phyloP scores from a whole-genome alignment of 2,888 invertebrate species.

The Lomographa bimaculata region DNA sequence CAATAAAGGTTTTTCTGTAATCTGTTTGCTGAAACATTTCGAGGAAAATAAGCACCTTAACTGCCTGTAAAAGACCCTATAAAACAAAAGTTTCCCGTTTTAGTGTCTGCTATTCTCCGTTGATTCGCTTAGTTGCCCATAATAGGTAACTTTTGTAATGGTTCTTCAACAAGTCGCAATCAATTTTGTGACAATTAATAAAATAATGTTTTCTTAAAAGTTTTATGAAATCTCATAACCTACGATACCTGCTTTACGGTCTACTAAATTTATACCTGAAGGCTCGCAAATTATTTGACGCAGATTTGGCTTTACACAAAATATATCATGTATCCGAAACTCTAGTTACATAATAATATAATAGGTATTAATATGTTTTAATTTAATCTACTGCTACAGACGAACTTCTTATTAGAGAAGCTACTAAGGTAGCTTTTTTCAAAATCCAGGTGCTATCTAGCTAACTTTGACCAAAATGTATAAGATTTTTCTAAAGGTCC shows the following conservation, averaged over 20 bases:
- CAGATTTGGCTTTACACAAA: neutral
- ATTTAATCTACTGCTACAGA: too few species aligned
- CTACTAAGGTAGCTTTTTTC: too few species aligned
- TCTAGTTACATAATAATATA: too few species aligned
- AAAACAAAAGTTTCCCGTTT: constrained; percentile 35
- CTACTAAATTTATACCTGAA: constrained; percentile 8
- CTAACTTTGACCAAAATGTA: too few species aligned
- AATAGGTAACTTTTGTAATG: constrained; percentile 32
- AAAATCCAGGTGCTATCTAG: too few species aligned
- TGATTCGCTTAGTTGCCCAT: constrained; percentile 36
- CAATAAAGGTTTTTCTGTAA: constrained; percentile 31
- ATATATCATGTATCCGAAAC: too few species aligned
- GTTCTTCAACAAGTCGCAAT: constrained; percentile 29
- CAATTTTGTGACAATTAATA: constrained; percentile 21
- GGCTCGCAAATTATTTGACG: constrained; percentile 6
- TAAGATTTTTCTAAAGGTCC: too few species aligned
- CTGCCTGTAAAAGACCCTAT: constrained; percentile 32
- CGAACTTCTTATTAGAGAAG: too few species aligned
- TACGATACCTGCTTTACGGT: too few species aligned
- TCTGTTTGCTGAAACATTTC: constrained; percentile 31
- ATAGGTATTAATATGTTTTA: too few species aligned
- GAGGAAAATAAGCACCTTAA: constrained; percentile 29
- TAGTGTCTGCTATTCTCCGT: constrained; percentile 31
- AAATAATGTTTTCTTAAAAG: constrained; percentile 7
- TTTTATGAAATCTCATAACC: constrained; percentile 19